Evolutionary conservation across 1,140 invertebrate genomes (phyloP).

Genomic region (Caenorhabditis brenneri): DNA sequence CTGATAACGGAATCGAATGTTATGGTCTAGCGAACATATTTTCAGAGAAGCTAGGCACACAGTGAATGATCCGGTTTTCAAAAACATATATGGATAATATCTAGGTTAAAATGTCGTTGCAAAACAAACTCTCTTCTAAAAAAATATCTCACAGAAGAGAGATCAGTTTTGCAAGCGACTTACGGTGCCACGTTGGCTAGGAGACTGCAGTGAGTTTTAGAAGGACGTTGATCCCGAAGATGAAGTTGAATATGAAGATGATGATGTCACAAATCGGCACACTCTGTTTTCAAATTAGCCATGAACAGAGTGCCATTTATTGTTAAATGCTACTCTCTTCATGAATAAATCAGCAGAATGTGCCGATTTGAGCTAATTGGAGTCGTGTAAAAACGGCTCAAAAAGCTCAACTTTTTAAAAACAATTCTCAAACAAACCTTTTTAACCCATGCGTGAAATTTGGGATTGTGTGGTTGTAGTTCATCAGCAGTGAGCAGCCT

Average conservation of each 20-base stretch:
- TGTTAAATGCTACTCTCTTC: not conserved
- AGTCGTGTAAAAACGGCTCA: not conserved
- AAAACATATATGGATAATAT: too few relatives aligned
- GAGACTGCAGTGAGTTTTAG: not conserved
- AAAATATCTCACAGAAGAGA: too few relatives aligned
- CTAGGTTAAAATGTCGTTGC: too few relatives aligned
- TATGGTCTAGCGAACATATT: too few relatives aligned
- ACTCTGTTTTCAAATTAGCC: not conserved
- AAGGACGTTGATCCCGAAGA: not conserved
- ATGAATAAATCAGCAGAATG: not conserved
- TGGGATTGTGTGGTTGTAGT: slow-evolving; percentile 79
- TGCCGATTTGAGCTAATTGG: not conserved
- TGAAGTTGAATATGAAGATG: not conserved
- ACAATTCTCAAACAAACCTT: slow-evolving; percentile 77
- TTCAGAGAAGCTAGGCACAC: too few relatives aligned
- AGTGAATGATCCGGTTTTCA: too few relatives aligned
- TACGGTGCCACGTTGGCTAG: not conserved
- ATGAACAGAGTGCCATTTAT: not conserved
- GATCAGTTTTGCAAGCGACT: not conserved
- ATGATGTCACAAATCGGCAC: not conserved
- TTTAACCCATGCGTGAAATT: slow-evolving; percentile 86
- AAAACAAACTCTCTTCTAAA: not conserved
- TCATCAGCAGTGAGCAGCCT: slow-evolving; percentile 83
- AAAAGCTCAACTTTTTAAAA: not conserved
- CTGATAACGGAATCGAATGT: too few relatives aligned